Conservation (phyloP, 2,888 invertebrate genomes). For the Cantharis nigra region DNA sequence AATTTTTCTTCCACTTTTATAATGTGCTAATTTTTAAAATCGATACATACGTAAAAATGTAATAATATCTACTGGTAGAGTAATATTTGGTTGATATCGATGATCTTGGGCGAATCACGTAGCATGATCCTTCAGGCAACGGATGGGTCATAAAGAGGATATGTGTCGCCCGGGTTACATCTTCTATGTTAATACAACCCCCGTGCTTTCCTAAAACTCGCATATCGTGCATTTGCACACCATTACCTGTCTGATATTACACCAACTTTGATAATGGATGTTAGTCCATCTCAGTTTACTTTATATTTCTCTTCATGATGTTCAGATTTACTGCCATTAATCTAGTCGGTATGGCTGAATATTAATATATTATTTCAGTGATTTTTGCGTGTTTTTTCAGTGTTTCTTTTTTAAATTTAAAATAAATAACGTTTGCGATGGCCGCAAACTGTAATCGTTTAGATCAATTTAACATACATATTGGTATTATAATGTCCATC, state of each 20-base stretch:
- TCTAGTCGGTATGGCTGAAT: not conserved
- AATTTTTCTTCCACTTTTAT: not conserved
- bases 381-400: not conserved
- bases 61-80: not conserved
- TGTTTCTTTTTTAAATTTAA: slow-evolving; percentile 6
- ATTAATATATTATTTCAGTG: not conserved
- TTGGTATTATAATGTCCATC: slow-evolving; percentile 53
- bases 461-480: slow-evolving; percentile 46
- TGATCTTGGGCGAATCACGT: slow-evolving; percentile 24
- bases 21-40: not conserved
- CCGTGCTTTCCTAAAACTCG: slow-evolving; percentile 27
- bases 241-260: slow-evolving; percentile 54
- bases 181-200: slow-evolving; percentile 39
- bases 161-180: slow-evolving; percentile 38
- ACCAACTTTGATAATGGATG: slow-evolving; percentile 40
- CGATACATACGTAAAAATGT: not conserved
- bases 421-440: slow-evolving; percentile 37
- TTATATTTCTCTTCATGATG: slow-evolving; percentile 15
- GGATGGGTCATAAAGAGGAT: slow-evolving; percentile 37
- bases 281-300: slow-evolving; percentile 24
- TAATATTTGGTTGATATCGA: slow-evolving; percentile 5
- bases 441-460: slow-evolving; percentile 46
- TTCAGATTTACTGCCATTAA: slow-evolving; percentile 11
- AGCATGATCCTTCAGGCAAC: slow-evolving; percentile 24
- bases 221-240: slow-evolving; percentile 55